Evolutionary conservation across 2,797 vertebrate species (phyloP), one percentile per base, ranked within the genome.

Genomic region (Cetoscarus ocellatus): DNA sequence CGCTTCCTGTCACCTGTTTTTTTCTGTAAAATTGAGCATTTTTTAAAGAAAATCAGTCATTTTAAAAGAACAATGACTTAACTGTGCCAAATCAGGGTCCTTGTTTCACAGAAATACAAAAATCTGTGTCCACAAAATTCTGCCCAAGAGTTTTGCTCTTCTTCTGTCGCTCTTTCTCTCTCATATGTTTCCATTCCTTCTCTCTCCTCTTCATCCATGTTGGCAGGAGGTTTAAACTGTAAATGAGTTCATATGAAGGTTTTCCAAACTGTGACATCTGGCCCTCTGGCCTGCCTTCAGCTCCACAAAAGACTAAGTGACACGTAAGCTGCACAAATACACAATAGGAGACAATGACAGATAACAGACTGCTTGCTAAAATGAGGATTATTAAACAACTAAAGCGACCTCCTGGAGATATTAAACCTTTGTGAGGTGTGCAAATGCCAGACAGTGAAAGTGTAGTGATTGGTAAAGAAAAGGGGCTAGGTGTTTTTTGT

Each of bases 171-270:
- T n/a, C 47, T 38, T 38, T n/a, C 6, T 70, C n/a, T 50, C 12
- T 51, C 34, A 14, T 19, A 4, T 7, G 14, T 40, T 39, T 39
- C 6, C 43, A 15, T 6, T 44, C 8, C 54, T n/a, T 13, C 11
- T 40, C 11, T 51, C 19, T n/a, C 38, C 34, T 45, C 47, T 70
- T 67, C 34, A 67, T 79, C 47, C 67, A 47, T 75, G 73, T 60
- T 65, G 67, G 67, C 82, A 82, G 48, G 36, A 85, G 57, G 64
- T 77, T 84, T 80, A 61, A 75, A 49, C 67, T 78, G 70, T 70
- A 86, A 81, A 83, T 77, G 79, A 76, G 76, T 86, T 83, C 83
- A 77, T 50, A 67, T 82, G 73, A 70, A 56, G 77, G 62, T 60
- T 56, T 55, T 84, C 61, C 68, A 86, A 73, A 85, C 58, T 61